Evolutionary conservation across 1,140 invertebrate genomes (phyloP), one percentile per base, ranked within the genome.

Genomic region (Bombus impatiens): DNA sequence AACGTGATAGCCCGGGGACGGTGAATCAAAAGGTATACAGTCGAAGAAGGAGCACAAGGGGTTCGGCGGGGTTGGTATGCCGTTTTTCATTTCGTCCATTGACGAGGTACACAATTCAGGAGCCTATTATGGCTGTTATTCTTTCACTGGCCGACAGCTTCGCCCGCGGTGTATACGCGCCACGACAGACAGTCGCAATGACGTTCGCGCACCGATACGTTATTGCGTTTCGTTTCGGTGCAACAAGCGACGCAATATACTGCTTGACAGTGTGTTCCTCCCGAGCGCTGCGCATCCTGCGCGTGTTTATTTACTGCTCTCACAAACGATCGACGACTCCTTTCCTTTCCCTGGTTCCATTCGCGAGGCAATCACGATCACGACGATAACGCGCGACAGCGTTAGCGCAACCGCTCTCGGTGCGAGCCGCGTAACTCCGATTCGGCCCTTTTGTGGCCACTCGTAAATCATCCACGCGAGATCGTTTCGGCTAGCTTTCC

Each of bases 51-150:
- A 67, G 25, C 42, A 47, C 44, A 22, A 79, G n/a, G 80, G 44
- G 59, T 42, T 47, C 1, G 28, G 25, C 32, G 42, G 53, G 18
- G 53, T 37, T 65, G 44, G 78, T 3, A 72, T 32, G 78, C 82
- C 91, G 87, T 92, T 92, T 92, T 92, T 91, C 91, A 92, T 92
- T 83, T 87, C 80, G 83, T 81, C 79, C 77, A 92, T 91, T 89
- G 90, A 88, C 90, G 81, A 83, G 53, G 76, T 68, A 87, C 81
- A 90, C 87, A 88, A 90, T 92, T 90, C 90, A 84, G 81, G 70
- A 89, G 90, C 90, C 91, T 92, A 91, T 92, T 92, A 92, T 90
- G 84, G 89, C 86, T 91, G 90, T 92, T 91, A 92, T 92, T 92
- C 89, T 92, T 92, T 88, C 92, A 62, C 78, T 82, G 40, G 79